Evolutionary conservation across 1,140 invertebrate species (phyloP).

Genomic region (Bombus cullumanus): DNA sequence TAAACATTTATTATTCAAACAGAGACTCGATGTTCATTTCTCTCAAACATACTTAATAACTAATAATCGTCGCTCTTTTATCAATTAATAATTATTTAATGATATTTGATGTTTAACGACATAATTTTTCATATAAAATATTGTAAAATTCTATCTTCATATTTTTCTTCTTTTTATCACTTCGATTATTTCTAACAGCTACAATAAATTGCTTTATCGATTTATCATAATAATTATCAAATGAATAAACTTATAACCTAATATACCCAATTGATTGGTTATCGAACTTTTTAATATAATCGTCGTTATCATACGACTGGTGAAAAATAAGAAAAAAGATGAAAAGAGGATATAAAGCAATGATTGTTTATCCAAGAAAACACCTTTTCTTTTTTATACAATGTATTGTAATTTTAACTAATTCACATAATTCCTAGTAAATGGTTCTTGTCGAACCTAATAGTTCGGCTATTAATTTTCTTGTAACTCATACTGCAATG

Average conservation of each 20-base stretch:
- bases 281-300: background rate
- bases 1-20: slow-evolving; percentile 7
- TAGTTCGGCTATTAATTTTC: slow-evolving; percentile 16
- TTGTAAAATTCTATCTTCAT: background rate
- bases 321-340: background rate
- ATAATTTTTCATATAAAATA: slow-evolving; percentile 8
- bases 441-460: slow-evolving; percentile 26
- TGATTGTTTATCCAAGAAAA: background rate
- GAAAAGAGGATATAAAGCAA: background rate
- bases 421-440: slow-evolving; percentile 35
- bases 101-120: no score
- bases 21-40: background rate
- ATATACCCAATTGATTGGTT: background rate
- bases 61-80: background rate
- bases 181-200: background rate
- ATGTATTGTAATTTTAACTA: slow-evolving; percentile 54
- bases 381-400: slow-evolving; percentile 41
- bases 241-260: background rate
- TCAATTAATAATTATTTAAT: background rate
- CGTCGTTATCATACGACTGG: background rate
- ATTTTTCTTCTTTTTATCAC: background rate
- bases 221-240: background rate
- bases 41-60: background rate
- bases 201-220: background rate
- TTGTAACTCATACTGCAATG: slow-evolving; percentile 18